Conservation (phyloP, 2,113 vertebrate genomes). For the Scopus umbretta region DNA sequence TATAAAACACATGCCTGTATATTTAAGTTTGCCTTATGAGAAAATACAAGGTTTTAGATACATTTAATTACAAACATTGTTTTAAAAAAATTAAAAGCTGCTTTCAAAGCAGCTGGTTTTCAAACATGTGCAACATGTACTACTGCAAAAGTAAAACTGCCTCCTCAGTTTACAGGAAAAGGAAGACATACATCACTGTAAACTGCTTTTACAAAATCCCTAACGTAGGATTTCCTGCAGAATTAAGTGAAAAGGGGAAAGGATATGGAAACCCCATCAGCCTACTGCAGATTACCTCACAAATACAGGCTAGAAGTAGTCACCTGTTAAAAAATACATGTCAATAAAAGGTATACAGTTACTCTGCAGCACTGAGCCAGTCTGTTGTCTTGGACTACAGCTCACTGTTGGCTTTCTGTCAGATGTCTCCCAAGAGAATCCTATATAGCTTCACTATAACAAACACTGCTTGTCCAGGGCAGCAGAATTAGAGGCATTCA, state of each 20-base stretch:
- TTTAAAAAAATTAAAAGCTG: background rate
- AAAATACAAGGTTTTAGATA: background rate
- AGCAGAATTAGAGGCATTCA: background rate
- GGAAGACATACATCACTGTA: background rate
- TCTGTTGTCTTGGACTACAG: background rate
- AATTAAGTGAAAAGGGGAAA: background rate
- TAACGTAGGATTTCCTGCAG: background rate
- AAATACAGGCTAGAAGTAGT: slow-evolving; percentile 13
- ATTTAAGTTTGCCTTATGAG: background rate
- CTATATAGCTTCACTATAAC: background rate
- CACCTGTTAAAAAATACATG: slow-evolving; percentile 58
- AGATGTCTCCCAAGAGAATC: background rate
- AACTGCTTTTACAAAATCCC: background rate
- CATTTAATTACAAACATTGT: background rate
- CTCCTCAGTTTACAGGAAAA: background rate
- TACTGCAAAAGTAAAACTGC: background rate
- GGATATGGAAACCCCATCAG: background rate
- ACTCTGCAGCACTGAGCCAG: background rate
- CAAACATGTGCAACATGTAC: background rate
- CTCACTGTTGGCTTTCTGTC: slow-evolving; percentile 12
- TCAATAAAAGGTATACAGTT: background rate
- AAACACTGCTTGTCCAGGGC: background rate
- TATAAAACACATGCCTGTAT: background rate
- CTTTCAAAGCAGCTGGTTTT: slow-evolving; percentile 2
- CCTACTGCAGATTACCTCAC: background rate